Evolutionary conservation across 2,797 vertebrate species (phyloP).

Genomic region (Tenualosa ilisha): DNA sequence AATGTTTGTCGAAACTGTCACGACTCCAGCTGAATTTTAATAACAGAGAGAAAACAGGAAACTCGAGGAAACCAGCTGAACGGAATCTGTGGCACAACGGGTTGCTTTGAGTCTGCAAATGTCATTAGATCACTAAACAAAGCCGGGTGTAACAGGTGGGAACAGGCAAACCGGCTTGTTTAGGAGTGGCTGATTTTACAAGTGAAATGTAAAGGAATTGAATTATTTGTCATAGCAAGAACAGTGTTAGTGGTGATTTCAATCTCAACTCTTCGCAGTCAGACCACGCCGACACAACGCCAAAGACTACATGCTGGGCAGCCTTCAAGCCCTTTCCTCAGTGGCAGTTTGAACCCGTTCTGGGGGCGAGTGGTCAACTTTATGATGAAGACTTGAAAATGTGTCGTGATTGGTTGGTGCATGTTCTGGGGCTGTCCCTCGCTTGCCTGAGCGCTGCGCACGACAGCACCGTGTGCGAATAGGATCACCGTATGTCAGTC

Average conservation of each 20-base stretch:
- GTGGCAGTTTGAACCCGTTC: conserved; percentile 20
- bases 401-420: conserved; percentile 35
- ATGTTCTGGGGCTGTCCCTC: conserved; percentile 28
- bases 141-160: conserved; percentile 4
- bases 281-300: not conserved
- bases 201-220: not conserved
- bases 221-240: not conserved
- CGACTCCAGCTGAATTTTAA: not conserved
- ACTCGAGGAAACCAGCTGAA: not conserved
- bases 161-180: not conserved
- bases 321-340: not conserved
- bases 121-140: not conserved
- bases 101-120: not conserved
- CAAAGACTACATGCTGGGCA: not conserved
- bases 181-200: not conserved
- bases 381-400: conserved; percentile 29
- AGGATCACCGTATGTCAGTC: conserved; percentile 25
- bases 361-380: conserved; percentile 16
- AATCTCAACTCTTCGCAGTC: not conserved
- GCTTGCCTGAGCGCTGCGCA: conserved; percentile 36
- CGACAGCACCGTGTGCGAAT: conserved; percentile 32
- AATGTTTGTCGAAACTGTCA: not conserved
- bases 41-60: not conserved
- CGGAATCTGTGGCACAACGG: not conserved
- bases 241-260: not conserved